Conservation (phyloP, 2,888 invertebrate species). For the Drosophila prolongata region DNA sequence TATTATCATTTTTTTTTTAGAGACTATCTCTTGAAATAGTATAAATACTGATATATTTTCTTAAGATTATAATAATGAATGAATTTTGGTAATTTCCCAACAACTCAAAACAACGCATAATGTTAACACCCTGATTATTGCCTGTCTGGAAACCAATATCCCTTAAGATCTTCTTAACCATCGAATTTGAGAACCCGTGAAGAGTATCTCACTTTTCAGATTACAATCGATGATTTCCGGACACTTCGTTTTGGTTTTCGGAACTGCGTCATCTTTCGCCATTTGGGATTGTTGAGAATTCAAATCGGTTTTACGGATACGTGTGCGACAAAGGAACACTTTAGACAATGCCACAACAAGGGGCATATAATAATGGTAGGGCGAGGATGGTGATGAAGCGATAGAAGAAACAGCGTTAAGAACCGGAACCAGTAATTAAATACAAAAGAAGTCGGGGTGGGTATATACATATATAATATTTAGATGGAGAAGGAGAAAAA, state of each 20-base stretch:
- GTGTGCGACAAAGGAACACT: conserved; percentile 72
- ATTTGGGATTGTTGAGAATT: conserved; percentile 38
- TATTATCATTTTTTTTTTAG: no score
- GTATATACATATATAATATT: conserved; percentile 7
- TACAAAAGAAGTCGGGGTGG: conserved; percentile 53
- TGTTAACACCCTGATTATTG: background rate
- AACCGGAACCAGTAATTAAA: conserved; percentile 83
- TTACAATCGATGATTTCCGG: conserved; percentile 26
- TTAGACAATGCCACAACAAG: conserved; percentile 54
- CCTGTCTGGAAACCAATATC: no score
- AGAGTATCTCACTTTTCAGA: conserved; percentile 12
- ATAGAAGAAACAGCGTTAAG: conserved; percentile 70
- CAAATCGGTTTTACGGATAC: conserved; percentile 47
- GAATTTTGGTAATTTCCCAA: background rate
- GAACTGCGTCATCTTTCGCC: conserved; percentile 59
- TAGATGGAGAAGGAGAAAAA: background rate
- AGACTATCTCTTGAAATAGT: no score
- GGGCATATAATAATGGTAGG: conserved; percentile 26
- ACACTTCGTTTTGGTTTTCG: conserved; percentile 9
- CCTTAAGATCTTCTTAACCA: conserved; percentile 3
- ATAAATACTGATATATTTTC: no score
- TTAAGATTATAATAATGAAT: no score
- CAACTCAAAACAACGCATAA: no score
- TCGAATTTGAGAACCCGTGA: conserved; percentile 4
- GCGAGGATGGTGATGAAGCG: conserved; percentile 37